These are phyloP conservation scores for Drosophila melanosoma DNA, from an alignment of 2,888 invertebrate genomes.

Conservation along the genomic window DNA sequence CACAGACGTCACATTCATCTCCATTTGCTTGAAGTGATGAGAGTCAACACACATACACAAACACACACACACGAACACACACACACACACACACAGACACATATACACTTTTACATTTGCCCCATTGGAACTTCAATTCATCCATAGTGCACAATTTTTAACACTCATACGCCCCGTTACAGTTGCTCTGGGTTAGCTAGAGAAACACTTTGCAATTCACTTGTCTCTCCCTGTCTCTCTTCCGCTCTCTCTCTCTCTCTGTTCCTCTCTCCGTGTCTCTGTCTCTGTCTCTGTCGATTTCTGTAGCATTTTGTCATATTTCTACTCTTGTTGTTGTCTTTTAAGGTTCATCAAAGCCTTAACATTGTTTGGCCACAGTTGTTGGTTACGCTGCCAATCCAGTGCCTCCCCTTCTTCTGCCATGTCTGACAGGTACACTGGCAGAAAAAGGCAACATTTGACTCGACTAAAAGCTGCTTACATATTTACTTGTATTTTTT, in stretches of 20 bases:
- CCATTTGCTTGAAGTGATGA: slow-evolving; percentile 77
- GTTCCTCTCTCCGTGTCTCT: slow-evolving; percentile 26
- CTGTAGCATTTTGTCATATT: slow-evolving; percentile 71
- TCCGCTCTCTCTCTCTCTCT: slow-evolving; percentile 7
- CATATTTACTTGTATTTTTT: background rate
- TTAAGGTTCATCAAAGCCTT: slow-evolving; percentile 79
- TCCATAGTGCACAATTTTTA: slow-evolving; percentile 76
- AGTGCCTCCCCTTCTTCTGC: slow-evolving; percentile 1
- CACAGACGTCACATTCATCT: slow-evolving; percentile 73
- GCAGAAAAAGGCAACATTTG: background rate
- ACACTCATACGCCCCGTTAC: slow-evolving; percentile 76
- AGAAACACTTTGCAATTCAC: slow-evolving; percentile 52
- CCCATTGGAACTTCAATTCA: slow-evolving; percentile 71
- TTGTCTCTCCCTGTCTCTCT: slow-evolving; percentile 18
- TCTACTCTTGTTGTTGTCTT: slow-evolving; percentile 58
- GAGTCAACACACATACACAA: slow-evolving; percentile 27
- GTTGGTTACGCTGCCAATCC: slow-evolving; percentile 61
- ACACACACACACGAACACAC: slow-evolving; percentile 14
- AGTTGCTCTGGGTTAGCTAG: slow-evolving; percentile 27
- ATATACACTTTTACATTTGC: slow-evolving; percentile 20
- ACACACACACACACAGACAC: slow-evolving; percentile 10
- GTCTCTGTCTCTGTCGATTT: background rate
- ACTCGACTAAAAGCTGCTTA: background rate
- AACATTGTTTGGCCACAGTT: slow-evolving; percentile 78
- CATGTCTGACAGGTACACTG: background rate